These are phyloP conservation scores for Turdus rufiventris DNA, from an alignment of 2,113 vertebrate species.

Conservation along the genomic window DNA sequence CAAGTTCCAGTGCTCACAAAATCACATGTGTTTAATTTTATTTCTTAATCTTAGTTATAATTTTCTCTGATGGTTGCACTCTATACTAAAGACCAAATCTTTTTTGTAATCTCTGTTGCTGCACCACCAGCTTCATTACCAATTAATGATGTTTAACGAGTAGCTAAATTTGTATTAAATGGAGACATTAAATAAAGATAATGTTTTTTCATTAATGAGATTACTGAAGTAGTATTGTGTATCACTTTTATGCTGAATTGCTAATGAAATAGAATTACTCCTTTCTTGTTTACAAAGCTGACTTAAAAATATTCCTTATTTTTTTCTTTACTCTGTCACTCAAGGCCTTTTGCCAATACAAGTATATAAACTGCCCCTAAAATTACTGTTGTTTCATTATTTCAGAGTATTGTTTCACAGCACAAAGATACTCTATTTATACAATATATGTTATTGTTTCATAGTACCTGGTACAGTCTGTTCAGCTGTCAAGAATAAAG, in stretches of 20 bases:
- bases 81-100: neutral
- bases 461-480: neutral
- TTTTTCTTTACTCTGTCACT: neutral
- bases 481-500: neutral
- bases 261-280: constrained; percentile 53
- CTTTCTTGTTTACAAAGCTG: neutral
- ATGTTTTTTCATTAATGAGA: constrained; percentile 70
- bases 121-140: constrained; percentile 53
- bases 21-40: neutral
- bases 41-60: neutral
- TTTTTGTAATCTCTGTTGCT: constrained; percentile 6
- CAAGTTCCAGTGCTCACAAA: neutral
- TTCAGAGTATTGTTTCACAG: neutral
- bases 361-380: neutral
- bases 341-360: neutral
- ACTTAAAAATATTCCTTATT: neutral
- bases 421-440: neutral
- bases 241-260: constrained; percentile 63
- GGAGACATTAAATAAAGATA: constrained; percentile 57
- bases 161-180: constrained; percentile 66
- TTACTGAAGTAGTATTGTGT: constrained; percentile 26
- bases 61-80: neutral
- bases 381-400: neutral
- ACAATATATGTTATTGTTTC: neutral
- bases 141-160: constrained; percentile 66